These are phyloP conservation scores for Variabilichromis moorii DNA, from an alignment of 2,113 vertebrate species.

Conservation along the genomic window DNA sequence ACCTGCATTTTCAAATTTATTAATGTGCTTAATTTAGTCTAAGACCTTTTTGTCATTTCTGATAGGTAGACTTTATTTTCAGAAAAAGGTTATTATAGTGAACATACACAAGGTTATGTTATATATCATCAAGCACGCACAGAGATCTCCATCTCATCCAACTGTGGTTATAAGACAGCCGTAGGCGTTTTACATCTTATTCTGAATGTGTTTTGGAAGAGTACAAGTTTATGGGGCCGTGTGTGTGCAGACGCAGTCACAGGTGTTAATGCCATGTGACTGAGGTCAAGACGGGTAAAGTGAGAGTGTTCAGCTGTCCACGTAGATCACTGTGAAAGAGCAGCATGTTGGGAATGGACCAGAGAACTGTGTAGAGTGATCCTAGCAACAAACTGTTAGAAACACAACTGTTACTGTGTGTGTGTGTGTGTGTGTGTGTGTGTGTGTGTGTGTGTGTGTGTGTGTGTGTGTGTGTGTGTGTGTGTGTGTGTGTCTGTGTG, in stretches of 20 bases:
- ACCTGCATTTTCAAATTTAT: not conserved
- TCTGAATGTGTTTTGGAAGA: not conserved
- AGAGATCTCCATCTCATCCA: not conserved
- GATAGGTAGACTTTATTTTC: not conserved
- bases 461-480: not conserved
- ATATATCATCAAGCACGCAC: not conserved
- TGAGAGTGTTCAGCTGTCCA: constrained; percentile 75
- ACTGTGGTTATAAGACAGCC: not conserved
- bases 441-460: not conserved
- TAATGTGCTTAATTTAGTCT: rapidly evolving
- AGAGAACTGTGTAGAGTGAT: constrained; percentile 18
- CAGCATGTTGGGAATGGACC: constrained; percentile 38
- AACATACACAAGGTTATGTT: not conserved
- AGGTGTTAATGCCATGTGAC: constrained; percentile 69
- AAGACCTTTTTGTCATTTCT: not conserved
- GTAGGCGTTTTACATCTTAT: not conserved
- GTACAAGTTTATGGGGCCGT: not conserved
- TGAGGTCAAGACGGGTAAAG: constrained; percentile 71
- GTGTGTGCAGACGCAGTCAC: constrained; percentile 42
- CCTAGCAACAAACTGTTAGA: constrained; percentile 38
- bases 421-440: not conserved
- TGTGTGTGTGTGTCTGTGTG: too few relatives aligned
- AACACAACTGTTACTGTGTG: not conserved
- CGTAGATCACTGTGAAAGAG: constrained; percentile 57
- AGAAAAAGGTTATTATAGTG: not conserved